Conservation (phyloP, 2,888 invertebrate species). For the Seira sanloemensis region DNA sequence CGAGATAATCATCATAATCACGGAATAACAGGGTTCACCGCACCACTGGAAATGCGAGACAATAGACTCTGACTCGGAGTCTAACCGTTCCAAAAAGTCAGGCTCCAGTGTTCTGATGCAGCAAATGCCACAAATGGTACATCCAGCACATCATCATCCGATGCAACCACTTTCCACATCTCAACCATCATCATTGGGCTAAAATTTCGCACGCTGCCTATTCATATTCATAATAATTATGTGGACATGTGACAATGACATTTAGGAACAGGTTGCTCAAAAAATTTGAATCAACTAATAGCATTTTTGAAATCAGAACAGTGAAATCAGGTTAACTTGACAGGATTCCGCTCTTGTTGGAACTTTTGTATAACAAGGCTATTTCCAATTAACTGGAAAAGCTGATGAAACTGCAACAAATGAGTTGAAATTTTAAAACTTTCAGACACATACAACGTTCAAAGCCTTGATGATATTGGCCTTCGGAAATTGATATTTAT, state of each 20-base stretch:
- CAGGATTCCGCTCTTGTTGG: too few species aligned
- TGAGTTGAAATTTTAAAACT: neutral
- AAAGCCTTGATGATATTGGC: conserved; percentile 43
- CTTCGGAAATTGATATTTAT: conserved; percentile 32
- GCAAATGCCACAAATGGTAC: conserved; percentile 64
- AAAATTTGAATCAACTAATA: neutral
- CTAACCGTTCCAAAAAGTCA: conserved; percentile 71
- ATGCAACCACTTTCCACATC: conserved; percentile 45
- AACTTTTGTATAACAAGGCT: neutral
- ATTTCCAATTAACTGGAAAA: neutral
- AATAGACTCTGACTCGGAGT: conserved; percentile 72
- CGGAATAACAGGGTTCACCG: conserved; percentile 70
- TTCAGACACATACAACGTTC: neutral
- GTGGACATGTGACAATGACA: conserved; percentile 3
- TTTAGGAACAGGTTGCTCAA: conserved; percentile 18
- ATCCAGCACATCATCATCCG: conserved; percentile 54
- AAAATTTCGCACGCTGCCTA: neutral
- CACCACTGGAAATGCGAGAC: conserved; percentile 70
- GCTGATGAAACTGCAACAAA: neutral
- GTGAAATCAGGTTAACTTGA: too few species aligned
- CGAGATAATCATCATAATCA: conserved; percentile 71
- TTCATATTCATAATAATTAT: neutral
- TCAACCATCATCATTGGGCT: conserved; percentile 47
- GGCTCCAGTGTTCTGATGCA: conserved; percentile 71
- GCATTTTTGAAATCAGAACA: neutral